A percentile compares a stretch with the other conserved stretches of the same genome.
phyloP scores from a whole-genome alignment of 2,113 vertebrate genomes.

The Indicator maculatus region DNA sequence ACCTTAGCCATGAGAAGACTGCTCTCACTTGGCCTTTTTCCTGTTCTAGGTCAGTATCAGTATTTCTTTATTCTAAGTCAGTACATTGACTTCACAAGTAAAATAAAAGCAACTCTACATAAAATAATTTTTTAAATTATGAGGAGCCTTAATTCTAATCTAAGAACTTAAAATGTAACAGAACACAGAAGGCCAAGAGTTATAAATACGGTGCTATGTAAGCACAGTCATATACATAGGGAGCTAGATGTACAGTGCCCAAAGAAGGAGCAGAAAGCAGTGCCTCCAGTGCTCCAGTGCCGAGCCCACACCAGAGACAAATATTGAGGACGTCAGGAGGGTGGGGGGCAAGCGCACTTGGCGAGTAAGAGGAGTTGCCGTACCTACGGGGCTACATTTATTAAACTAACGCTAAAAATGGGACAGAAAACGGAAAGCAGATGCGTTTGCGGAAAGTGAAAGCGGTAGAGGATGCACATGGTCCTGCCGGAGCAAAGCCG shows the following conservation, averaged over 20 bases:
- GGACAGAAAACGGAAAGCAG: neutral
- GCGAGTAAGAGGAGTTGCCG: neutral
- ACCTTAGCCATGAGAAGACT: neutral
- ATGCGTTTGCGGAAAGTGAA: constrained; percentile 37
- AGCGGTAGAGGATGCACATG: constrained; percentile 12
- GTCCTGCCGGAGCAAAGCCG: neutral
- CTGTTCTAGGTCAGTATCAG: neutral
- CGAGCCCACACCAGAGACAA: neutral
- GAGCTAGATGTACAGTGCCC: neutral
- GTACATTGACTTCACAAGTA: neutral
- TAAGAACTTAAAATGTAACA: neutral
- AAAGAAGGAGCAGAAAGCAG: neutral
- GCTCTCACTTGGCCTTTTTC: neutral
- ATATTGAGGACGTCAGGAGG: neutral
- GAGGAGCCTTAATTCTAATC: neutral
- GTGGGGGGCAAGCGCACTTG: neutral
- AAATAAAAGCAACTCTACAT: neutral
- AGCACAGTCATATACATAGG: neutral
- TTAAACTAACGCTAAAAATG: too few relatives aligned
- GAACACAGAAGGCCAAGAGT: neutral
- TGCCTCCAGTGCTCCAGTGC: neutral
- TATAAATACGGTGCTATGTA: neutral
- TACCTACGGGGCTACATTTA: neutral
- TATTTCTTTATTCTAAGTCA: neutral
- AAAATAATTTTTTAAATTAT: neutral